These are phyloP conservation scores for Oconnorella tubifera DNA, from an alignment of 2,888 invertebrate genomes.

Conservation along the genomic window DNA sequence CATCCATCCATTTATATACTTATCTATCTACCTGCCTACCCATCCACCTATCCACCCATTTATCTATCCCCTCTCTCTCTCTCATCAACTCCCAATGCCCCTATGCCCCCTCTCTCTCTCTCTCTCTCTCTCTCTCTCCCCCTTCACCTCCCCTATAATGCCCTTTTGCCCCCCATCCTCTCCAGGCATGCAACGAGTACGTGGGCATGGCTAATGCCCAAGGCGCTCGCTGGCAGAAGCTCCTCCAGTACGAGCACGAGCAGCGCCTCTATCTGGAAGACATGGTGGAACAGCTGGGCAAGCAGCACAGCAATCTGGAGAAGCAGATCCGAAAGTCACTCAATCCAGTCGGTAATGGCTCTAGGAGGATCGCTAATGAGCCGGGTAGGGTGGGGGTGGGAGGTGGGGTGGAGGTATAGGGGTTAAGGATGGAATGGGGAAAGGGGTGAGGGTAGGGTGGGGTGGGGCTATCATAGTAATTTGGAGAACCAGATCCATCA, in stretches of 20 bases:
- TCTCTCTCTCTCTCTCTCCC: neutral
- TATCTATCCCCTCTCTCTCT: too few species aligned
- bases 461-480: too few species aligned
- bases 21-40: too few species aligned
- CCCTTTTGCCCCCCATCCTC: neutral
- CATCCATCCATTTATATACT: too few species aligned
- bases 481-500: too few species aligned
- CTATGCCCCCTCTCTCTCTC: neutral
- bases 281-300: constrained; percentile 93
- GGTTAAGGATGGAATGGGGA: neutral
- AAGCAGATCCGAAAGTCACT: constrained; percentile 64
- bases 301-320: constrained; percentile 93
- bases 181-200: constrained; percentile 88
- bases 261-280: constrained; percentile 76
- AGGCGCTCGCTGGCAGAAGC: constrained; percentile 85
- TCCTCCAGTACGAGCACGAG: constrained; percentile 89
- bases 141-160: neutral
- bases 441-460: too few species aligned
- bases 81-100: neutral
- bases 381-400: too few species aligned
- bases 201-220: constrained; percentile 83
- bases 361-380: neutral
- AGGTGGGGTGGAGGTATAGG: neutral
- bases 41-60: too few species aligned
- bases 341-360: too few species aligned